Conservation (phyloP, 2,888 invertebrate genomes). For the Masnerella sp. region DNA sequence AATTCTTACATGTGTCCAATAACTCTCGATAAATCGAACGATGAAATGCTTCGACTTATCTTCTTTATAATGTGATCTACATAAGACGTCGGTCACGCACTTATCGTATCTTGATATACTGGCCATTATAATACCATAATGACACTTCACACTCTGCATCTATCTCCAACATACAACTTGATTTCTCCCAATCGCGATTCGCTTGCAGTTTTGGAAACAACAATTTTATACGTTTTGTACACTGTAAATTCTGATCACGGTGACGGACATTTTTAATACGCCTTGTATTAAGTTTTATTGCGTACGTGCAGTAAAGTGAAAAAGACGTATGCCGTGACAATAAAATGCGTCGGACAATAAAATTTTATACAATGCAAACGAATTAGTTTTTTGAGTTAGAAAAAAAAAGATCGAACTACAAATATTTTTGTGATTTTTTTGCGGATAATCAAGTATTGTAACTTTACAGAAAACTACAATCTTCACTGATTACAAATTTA, state of each 20-base stretch:
- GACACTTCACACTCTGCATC: slow-evolving; percentile 39
- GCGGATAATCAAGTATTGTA: no score
- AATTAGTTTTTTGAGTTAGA: background rate
- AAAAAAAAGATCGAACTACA: no score
- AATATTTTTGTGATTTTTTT: no score
- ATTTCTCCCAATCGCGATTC: slow-evolving; percentile 13
- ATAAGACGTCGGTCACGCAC: slow-evolving; percentile 61
- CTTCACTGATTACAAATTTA: no score
- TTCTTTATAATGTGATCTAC: slow-evolving; percentile 69
- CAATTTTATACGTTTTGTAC: slow-evolving; percentile 29
- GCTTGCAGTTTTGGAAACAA: slow-evolving; percentile 16
- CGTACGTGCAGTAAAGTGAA: slow-evolving; percentile 1
- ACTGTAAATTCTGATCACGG: slow-evolving; percentile 10
- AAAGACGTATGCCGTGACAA: background rate
- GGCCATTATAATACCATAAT: slow-evolving; percentile 43
- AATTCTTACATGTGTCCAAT: slow-evolving; percentile 71
- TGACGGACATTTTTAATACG: background rate
- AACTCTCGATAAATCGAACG: slow-evolving; percentile 72
- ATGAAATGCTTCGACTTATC: slow-evolving; percentile 70
- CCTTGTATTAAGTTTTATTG: slow-evolving; percentile 15
- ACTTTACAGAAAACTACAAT: no score
- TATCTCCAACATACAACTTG: slow-evolving; percentile 25
- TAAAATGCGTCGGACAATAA: slow-evolving; percentile 22
- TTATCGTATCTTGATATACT: slow-evolving; percentile 29
- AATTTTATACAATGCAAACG: background rate